Conservation (phyloP, 2,888 invertebrate genomes). For the Carabus problematicus region DNA sequence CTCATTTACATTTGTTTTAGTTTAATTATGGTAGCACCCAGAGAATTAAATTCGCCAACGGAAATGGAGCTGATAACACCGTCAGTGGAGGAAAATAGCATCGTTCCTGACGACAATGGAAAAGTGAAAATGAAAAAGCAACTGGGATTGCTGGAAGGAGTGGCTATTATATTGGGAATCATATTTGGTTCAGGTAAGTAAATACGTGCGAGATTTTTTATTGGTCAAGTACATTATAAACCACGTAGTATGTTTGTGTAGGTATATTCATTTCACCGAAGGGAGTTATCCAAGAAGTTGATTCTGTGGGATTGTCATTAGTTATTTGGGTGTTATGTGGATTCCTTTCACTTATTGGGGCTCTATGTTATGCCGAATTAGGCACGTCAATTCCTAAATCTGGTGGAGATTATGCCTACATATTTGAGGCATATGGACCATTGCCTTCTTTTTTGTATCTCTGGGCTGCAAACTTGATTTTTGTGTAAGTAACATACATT, state of each 20-base stretch:
- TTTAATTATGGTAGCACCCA: slow-evolving; percentile 61
- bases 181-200: slow-evolving; percentile 86
- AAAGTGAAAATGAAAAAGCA: slow-evolving; percentile 86
- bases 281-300: slow-evolving; percentile 89
- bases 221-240: slow-evolving; percentile 40
- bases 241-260: slow-evolving; percentile 46
- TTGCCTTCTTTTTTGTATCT: slow-evolving; percentile 93
- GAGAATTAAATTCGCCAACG: slow-evolving; percentile 55
- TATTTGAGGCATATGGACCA: slow-evolving; percentile 89
- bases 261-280: slow-evolving; percentile 96
- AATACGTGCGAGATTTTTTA: slow-evolving; percentile 6
- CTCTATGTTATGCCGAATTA: slow-evolving; percentile 95
- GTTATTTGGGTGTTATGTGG: slow-evolving; percentile 90
- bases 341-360: slow-evolving; percentile 88
- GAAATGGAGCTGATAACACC: slow-evolving; percentile 59
- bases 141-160: slow-evolving; percentile 87
- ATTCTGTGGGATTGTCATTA: slow-evolving; percentile 87
- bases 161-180: slow-evolving; percentile 92
- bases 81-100: slow-evolving; percentile 42
- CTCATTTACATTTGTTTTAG: slow-evolving; percentile 14
- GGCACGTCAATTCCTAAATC: slow-evolving; percentile 89
- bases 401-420: slow-evolving; percentile 97
- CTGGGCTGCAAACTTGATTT: slow-evolving; percentile 97
- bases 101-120: slow-evolving; percentile 54
- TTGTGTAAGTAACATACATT: slow-evolving; percentile 76